Conservation (phyloP, 2,888 invertebrate genomes). For the Leptinotarsa peninsularis region DNA sequence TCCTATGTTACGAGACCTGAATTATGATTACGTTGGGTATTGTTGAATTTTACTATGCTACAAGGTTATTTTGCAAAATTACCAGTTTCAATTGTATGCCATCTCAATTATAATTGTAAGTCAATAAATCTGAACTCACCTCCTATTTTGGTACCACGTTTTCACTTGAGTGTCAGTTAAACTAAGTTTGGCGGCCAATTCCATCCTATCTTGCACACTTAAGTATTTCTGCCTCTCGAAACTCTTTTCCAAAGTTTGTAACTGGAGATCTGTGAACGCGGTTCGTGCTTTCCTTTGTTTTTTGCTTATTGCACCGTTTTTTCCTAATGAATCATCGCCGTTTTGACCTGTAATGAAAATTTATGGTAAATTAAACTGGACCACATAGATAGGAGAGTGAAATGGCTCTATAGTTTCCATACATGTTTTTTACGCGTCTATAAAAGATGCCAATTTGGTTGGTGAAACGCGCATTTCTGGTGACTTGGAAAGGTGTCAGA, state of each 20-base stretch:
- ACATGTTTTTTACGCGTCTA: too few relatives aligned
- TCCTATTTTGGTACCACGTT: constrained; percentile 99
- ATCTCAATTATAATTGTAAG: too few relatives aligned
- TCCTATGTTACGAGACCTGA: too few relatives aligned
- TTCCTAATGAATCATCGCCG: constrained; percentile 81
- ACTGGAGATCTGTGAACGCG: constrained; percentile 98
- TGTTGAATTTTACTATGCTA: too few relatives aligned
- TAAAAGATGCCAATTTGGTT: too few relatives aligned
- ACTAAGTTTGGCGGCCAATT: constrained; percentile 94
- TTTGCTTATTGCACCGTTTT: constrained; percentile 76
- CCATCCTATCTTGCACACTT: constrained; percentile 97
- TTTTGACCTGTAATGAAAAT: constrained; percentile 76
- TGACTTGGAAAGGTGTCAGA: too few relatives aligned
- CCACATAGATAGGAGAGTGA: too few relatives aligned
- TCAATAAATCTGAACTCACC: constrained; percentile 72
- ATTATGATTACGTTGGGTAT: too few relatives aligned
- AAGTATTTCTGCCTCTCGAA: constrained; percentile 98
- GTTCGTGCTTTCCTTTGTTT: constrained; percentile 97
- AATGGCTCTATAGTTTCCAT: too few relatives aligned
- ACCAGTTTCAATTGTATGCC: too few relatives aligned
- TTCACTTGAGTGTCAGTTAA: constrained; percentile 99
- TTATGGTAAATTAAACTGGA: background rate
- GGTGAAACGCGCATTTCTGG: too few relatives aligned
- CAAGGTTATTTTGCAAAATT: too few relatives aligned
- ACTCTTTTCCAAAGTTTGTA: constrained; percentile 95